A percentile compares a stretch with the other conserved stretches of the same genome.
Conservation (phyloP, 2,888 invertebrate species). For the Lithophane semibrunnea region DNA sequence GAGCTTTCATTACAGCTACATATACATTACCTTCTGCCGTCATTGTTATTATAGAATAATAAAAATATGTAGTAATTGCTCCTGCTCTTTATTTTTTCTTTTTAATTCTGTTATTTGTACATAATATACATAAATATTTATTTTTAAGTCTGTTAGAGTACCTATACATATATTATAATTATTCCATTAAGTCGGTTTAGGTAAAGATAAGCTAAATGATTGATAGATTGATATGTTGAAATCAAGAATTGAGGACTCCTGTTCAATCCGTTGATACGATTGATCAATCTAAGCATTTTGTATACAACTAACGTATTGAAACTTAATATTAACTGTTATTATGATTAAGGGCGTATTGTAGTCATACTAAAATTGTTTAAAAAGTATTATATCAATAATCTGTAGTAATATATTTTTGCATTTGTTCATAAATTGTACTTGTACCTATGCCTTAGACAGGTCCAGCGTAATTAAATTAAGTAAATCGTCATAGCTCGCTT, state of each 20-base stretch:
- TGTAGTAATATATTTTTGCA: constrained; percentile 4
- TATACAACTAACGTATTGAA: not conserved
- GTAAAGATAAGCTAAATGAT: not conserved
- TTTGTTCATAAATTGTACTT: not conserved
- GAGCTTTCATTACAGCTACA: constrained; percentile 49
- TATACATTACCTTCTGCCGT: constrained; percentile 31
- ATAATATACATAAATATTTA: too few species aligned
- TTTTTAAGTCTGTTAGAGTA: too few species aligned
- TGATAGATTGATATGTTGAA: not conserved
- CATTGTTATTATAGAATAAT: constrained; percentile 23
- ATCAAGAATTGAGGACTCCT: not conserved
- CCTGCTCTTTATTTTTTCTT: too few species aligned
- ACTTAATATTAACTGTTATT: not conserved
- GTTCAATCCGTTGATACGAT: not conserved
- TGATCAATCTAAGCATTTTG: not conserved
- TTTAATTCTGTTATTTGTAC: too few species aligned
- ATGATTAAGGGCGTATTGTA: not conserved
- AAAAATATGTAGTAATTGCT: not conserved
- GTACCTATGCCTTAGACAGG: not conserved
- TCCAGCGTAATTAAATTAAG: not conserved
- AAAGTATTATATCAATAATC: constrained; percentile 7
- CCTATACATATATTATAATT: too few species aligned
- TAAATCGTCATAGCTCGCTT: not conserved
- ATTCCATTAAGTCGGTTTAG: too few species aligned
- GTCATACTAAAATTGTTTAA: not conserved